Evolutionary conservation across 2,888 invertebrate genomes (phyloP), one percentile per base, ranked within the genome.

Genomic region (Zootermopsis nevadensis): DNA sequence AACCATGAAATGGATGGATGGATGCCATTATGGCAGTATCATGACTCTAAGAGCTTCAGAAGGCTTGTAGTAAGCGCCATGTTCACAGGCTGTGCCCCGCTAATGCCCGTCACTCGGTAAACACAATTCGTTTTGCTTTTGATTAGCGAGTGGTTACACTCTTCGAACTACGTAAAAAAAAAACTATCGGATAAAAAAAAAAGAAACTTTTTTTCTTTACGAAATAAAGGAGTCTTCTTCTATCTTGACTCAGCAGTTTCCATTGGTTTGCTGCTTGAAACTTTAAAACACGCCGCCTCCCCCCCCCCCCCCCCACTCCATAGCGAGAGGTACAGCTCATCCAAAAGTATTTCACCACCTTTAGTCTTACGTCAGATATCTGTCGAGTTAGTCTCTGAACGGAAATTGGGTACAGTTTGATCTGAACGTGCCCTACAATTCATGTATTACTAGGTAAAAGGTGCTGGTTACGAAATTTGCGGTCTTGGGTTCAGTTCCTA

Each of bases 261-360:
- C 38, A 38, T 74, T 74, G 74, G 74, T 74, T 74, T 74, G 38
- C 74, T 74, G 74, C 74, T 74, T 42, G 38, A 42, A 74, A 74
- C 74, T 74, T 74, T 38, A 74, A 74, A 74, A 74, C 8, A 74
- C 38, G 24, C 38, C 38, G n/a, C n/a, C 74, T 1, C 22, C 33
- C 69, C 22, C 33, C 33, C 69, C 19, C 30, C 27, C 67, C 3
- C 67, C 6, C n/a, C n/a, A n/a, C 60, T 60, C 60, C 12, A 10
- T 4, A 48, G 48, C 48, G 48, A 19, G 48, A 10, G 0, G 60
- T 60, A 60, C 60, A 60, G 27, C 7, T 7, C 60, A 27, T 24
- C n/a, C 27, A n/a, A 60, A 60, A 60, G 4, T 60, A 19, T 48
- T 8, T 1, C 15, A 1, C 19, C 48, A 48, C 48, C 48, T 48